These are phyloP conservation scores for Phylloscopus trochilus DNA, from an alignment of 2,113 vertebrate genomes.

Conservation along the genomic window DNA sequence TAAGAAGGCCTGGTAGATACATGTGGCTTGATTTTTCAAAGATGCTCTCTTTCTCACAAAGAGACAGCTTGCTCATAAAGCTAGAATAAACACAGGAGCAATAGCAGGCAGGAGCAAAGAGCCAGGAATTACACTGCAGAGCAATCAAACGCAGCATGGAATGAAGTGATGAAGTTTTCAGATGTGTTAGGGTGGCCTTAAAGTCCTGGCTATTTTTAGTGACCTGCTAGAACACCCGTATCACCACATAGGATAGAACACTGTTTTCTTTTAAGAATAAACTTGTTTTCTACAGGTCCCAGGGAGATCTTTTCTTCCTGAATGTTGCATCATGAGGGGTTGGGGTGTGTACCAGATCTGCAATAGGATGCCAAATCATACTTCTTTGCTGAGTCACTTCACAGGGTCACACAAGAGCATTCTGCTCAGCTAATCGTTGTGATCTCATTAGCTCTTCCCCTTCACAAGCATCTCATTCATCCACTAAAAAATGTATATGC, in stretches of 20 bases:
- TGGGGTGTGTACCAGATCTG: background rate
- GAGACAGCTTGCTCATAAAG: background rate
- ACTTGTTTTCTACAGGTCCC: background rate
- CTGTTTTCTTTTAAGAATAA: background rate
- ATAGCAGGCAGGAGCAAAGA: background rate
- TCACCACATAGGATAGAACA: background rate
- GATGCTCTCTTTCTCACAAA: background rate
- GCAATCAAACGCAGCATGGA: background rate
- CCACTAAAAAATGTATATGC: background rate
- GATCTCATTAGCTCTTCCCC: constrained; percentile 10
- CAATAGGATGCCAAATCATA: background rate
- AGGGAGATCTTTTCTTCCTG: background rate
- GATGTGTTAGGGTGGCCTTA: background rate
- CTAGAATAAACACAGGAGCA: background rate
- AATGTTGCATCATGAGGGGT: background rate
- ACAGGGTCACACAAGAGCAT: background rate
- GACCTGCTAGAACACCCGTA: background rate
- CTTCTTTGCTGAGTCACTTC: background rate
- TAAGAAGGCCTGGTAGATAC: background rate
- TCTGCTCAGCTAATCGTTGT: background rate
- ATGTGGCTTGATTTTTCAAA: background rate
- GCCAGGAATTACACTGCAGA: background rate
- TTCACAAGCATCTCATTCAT: constrained; percentile 30
- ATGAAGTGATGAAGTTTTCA: background rate
- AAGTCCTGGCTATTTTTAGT: background rate